Evolutionary conservation across 2,797 vertebrate genomes (phyloP).

Genomic region (Falco berigora): DNA sequence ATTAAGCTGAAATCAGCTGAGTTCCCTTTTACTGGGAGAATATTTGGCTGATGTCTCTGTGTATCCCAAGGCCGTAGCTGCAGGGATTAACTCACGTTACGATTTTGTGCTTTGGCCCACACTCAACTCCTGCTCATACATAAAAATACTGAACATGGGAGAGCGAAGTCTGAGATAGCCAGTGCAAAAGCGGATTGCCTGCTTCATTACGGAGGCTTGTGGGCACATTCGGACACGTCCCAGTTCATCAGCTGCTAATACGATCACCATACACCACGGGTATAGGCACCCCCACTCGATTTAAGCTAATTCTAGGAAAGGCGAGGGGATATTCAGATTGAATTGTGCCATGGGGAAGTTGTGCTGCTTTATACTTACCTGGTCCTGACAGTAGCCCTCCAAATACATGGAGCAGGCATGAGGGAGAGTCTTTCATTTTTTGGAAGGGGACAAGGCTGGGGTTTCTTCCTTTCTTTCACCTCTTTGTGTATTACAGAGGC

Average conservation of each 20-base stretch:
- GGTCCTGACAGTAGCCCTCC: background rate
- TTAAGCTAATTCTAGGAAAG: background rate
- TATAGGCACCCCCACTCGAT: background rate
- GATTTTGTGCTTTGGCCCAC: background rate
- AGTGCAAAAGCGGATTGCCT: background rate
- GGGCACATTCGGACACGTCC: background rate
- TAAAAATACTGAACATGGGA: background rate
- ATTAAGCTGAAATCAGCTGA: background rate
- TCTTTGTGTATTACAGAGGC: background rate
- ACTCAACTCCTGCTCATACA: background rate
- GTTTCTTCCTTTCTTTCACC: background rate
- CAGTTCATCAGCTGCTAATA: background rate
- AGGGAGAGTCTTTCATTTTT: background rate
- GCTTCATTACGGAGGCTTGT: fast-evolving
- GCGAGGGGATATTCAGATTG: background rate
- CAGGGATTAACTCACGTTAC: background rate
- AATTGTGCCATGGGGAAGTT: background rate
- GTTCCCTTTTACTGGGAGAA: background rate
- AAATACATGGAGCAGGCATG: background rate
- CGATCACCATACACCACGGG: fast-evolving
- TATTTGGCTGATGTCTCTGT: background rate
- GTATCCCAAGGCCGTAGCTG: background rate
- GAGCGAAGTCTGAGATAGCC: background rate
- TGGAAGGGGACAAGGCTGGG: background rate
- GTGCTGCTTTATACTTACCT: background rate